phyloP scores from a whole-genome alignment of 1,140 invertebrate species.

The Psix sp. region DNA sequence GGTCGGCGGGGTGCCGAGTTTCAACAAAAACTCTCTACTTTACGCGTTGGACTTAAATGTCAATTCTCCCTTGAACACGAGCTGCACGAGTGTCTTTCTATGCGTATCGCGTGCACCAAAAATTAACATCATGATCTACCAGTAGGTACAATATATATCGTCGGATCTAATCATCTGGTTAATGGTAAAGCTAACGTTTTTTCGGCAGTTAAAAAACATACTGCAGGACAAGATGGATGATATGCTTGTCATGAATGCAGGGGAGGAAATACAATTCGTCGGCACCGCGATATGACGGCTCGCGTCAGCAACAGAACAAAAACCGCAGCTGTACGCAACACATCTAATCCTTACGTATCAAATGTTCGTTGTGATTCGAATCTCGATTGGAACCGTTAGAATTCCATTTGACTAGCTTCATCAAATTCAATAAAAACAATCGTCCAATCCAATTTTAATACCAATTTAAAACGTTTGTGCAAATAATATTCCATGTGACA shows the following conservation, averaged over 20 bases:
- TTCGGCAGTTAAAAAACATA: constrained; percentile 5
- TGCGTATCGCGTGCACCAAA: constrained; percentile 37
- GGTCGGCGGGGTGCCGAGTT: constrained; percentile 38
- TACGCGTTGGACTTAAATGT: constrained; percentile 43
- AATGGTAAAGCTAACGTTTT: constrained; percentile 37
- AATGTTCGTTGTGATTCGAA: constrained; percentile 47
- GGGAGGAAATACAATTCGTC: constrained; percentile 45
- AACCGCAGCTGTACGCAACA: constrained; percentile 57
- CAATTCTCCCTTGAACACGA: constrained; percentile 9
- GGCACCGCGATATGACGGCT: constrained; percentile 43
- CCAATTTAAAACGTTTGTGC: too few species aligned
- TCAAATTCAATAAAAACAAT: constrained; percentile 31
- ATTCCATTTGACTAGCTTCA: constrained; percentile 20
- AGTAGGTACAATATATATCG: constrained; percentile 15
- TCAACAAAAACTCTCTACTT: constrained; percentile 47
- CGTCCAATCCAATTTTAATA: background rate
- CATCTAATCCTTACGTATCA: constrained; percentile 54
- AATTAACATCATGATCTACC: constrained; percentile 36
- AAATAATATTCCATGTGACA: too few species aligned
- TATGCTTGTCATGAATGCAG: constrained; percentile 49
- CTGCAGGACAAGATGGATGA: constrained; percentile 46
- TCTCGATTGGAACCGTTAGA: constrained; percentile 25
- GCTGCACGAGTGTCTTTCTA: constrained; percentile 23
- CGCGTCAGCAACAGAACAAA: constrained; percentile 56
- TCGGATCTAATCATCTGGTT: constrained; percentile 40